Evolutionary conservation across 2,888 invertebrate genomes (phyloP).

Genomic region (Miltochrista miniata): DNA sequence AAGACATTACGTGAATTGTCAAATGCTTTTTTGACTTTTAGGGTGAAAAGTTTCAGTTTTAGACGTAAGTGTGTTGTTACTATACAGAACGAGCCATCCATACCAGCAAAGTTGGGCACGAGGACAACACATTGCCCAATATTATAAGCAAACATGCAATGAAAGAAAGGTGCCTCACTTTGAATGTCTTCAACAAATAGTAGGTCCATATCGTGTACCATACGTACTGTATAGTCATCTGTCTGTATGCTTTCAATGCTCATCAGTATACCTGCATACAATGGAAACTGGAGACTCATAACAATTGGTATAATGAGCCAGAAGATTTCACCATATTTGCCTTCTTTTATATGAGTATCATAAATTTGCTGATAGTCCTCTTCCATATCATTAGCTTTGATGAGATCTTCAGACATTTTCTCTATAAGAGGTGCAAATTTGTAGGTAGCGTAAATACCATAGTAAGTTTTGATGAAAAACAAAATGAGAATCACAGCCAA

Average conservation of each 20-base stretch:
- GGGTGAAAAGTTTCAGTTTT: conserved; percentile 58
- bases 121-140: conserved; percentile 49
- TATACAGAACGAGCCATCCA: conserved; percentile 68
- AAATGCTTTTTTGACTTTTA: conserved; percentile 53
- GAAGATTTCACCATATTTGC: conserved; percentile 48
- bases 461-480: conserved; percentile 62
- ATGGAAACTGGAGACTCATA: conserved; percentile 54
- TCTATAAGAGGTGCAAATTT: conserved; percentile 49
- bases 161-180: conserved; percentile 60
- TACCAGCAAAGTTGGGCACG: conserved; percentile 55
- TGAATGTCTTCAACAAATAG: conserved; percentile 58
- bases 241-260: conserved; percentile 52
- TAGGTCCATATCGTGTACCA: conserved; percentile 66
- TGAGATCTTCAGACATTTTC: conserved; percentile 54
- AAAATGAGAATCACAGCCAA: conserved; percentile 50
- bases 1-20: conserved; percentile 34
- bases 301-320: conserved; percentile 59
- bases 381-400: conserved; percentile 53
- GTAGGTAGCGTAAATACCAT: conserved; percentile 48
- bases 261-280: conserved; percentile 54
- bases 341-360: conserved; percentile 49
- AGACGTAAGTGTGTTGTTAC: conserved; percentile 59
- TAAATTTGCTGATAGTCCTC: conserved; percentile 55
- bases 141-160: conserved; percentile 59
- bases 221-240: conserved; percentile 48